phyloP scores from a whole-genome alignment of 2,113 vertebrate species.

The Trematomus loennbergii region DNA sequence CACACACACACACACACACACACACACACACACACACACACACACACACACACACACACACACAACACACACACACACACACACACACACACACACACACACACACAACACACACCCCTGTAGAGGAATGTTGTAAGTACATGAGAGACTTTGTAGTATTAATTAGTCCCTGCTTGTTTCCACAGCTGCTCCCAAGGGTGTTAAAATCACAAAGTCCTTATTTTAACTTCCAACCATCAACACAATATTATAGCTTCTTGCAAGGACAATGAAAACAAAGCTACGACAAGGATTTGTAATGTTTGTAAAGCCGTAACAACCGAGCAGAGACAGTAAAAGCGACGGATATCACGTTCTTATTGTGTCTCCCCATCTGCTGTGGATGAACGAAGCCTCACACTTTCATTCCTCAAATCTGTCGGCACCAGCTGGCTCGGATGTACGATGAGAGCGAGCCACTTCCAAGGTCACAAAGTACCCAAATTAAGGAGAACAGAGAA shows the following conservation, averaged over 20 bases:
- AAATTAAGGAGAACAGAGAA: slow-evolving; percentile 41
- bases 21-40: slow-evolving; percentile 20
- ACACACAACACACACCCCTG: background rate
- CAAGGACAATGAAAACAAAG: slow-evolving; percentile 38
- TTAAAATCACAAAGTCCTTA: background rate
- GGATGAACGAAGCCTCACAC: slow-evolving; percentile 59
- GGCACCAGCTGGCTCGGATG: slow-evolving; percentile 61
- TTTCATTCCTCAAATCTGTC: slow-evolving; percentile 76
- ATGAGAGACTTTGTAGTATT: slow-evolving; percentile 40
- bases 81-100: slow-evolving; percentile 12
- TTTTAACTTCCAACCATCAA: background rate
- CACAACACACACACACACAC: slow-evolving; percentile 12
- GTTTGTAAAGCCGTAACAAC: slow-evolving; percentile 45
- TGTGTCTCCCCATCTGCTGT: slow-evolving; percentile 76
- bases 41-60: slow-evolving; percentile 4
- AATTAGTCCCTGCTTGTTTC: slow-evolving; percentile 45
- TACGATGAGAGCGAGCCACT: slow-evolving; percentile 4
- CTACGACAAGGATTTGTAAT: slow-evolving; percentile 37
- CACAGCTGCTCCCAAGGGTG: slow-evolving; percentile 1
- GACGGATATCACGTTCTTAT: slow-evolving; percentile 60
- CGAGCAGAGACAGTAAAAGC: slow-evolving; percentile 45
- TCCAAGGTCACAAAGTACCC: slow-evolving; percentile 56
- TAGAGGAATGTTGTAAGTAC: slow-evolving; percentile 39
- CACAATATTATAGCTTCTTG: background rate
- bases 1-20: slow-evolving; percentile 20